A percentile compares a stretch with the other conserved stretches of the same genome.
phyloP scores from a whole-genome alignment of 2,888 invertebrate species.

The Latrodectus elegans region DNA sequence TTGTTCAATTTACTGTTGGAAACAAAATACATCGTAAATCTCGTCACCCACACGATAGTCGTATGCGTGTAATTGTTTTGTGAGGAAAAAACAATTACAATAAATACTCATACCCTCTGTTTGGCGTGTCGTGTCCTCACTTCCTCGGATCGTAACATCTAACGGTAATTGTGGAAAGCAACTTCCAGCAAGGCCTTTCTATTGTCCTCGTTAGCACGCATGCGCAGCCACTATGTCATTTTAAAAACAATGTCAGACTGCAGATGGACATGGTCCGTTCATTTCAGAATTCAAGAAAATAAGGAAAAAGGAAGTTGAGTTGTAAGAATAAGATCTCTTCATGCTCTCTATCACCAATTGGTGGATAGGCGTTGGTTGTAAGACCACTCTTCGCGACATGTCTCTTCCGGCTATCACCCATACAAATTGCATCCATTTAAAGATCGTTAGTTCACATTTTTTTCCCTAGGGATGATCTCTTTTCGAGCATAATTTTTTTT shows the following conservation, averaged over 20 bases:
- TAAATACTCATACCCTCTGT: background rate
- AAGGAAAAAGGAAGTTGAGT: conserved; percentile 31
- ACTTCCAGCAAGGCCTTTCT: background rate
- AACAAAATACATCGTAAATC: background rate
- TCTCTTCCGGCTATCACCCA: conserved; percentile 18
- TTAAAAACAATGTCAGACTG: conserved; percentile 36
- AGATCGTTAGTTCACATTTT: conserved; percentile 40
- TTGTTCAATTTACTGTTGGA: background rate
- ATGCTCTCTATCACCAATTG: conserved; percentile 11
- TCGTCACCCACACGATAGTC: background rate
- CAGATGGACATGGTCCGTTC: conserved; percentile 27
- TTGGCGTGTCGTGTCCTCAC: background rate
- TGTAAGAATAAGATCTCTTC: conserved; percentile 27
- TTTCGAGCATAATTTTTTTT: background rate
- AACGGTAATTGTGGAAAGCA: conserved; percentile 5
- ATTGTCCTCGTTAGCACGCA: conserved; percentile 30
- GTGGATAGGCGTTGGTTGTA: conserved; percentile 38
- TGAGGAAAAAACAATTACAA: background rate
- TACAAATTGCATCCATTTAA: conserved; percentile 17
- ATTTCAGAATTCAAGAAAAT: conserved; percentile 36
- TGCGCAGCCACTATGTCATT: conserved; percentile 29
- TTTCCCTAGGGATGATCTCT: background rate
- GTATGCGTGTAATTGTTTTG: background rate
- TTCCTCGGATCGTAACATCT: conserved; percentile 31
- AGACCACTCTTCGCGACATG: conserved; percentile 23